Conservation (phyloP, 37 sponge, comb jelly and placozoan genomes). For the Beroe ovata region DNA sequence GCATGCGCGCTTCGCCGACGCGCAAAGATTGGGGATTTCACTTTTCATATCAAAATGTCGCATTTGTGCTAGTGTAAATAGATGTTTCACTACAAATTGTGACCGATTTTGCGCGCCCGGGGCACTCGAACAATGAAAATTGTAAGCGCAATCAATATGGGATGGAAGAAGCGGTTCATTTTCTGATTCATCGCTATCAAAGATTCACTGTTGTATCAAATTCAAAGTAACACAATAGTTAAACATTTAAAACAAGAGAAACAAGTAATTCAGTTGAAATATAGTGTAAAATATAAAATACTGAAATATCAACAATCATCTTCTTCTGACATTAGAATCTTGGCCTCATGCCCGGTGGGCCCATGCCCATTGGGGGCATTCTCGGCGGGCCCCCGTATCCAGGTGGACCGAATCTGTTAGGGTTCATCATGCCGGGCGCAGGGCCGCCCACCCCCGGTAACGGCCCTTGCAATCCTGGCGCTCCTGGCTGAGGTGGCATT, state of each 20-base stretch:
- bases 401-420: conserved; percentile 69
- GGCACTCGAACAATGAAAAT: too few relatives aligned
- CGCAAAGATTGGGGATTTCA: too few relatives aligned
- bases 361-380: conserved; percentile 76
- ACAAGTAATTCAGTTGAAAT: too few relatives aligned
- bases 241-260: background rate
- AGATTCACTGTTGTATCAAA: too few relatives aligned
- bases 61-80: background rate
- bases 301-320: background rate
- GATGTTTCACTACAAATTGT: background rate
- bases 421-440: conserved; percentile 78
- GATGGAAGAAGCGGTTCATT: too few relatives aligned
- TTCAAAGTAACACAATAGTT: too few relatives aligned
- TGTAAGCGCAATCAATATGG: too few relatives aligned
- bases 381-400: conserved; percentile 76
- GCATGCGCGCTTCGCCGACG: too few relatives aligned
- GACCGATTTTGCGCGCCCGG: background rate
- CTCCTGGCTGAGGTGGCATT: conserved; percentile 65
- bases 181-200: too few relatives aligned
- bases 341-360: conserved; percentile 80
- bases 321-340: conserved; percentile 15
- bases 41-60: background rate
- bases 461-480: conserved; percentile 51
- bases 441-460: conserved; percentile 46
- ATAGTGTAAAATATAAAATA: background rate